Evolutionary conservation across 2,113 vertebrate genomes (phyloP).

Genomic region (Mormoops blainvillei): DNA sequence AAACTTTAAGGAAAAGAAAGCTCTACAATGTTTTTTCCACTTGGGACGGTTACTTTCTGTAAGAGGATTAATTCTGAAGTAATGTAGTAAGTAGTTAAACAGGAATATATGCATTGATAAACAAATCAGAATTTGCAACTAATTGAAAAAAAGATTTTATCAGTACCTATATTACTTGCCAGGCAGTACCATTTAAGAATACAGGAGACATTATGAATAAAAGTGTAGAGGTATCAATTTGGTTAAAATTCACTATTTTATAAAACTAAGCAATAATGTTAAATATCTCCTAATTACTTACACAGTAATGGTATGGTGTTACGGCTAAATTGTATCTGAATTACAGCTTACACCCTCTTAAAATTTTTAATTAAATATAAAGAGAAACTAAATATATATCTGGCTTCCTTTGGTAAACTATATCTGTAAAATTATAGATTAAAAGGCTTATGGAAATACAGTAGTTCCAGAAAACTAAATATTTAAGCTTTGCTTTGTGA

Average conservation of each 20-base stretch:
- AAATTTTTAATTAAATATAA: not conserved
- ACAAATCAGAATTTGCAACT: constrained; percentile 31
- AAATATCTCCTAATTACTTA: constrained; percentile 22
- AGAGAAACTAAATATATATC: not conserved
- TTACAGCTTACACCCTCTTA: not conserved
- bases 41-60: not conserved
- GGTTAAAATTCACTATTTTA: constrained; percentile 22
- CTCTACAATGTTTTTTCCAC: not conserved
- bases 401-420: not conserved
- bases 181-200: constrained; percentile 3
- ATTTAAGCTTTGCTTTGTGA: constrained; percentile 21
- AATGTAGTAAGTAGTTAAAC: not conserved
- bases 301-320: not conserved
- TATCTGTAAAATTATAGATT: not conserved
- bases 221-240: not conserved
- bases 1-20: not conserved
- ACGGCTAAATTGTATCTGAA: not conserved
- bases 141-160: not conserved
- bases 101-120: not conserved
- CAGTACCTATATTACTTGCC: not conserved
- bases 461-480: constrained; percentile 8
- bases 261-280: constrained; percentile 58
- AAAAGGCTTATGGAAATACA: not conserved
- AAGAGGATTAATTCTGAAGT: not conserved
- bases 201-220: not conserved